Percentiles rank a stretch among this genome's conserved stretches.
These are phyloP conservation scores for Eulemur albifrons DNA, from an alignment of 2,797 vertebrate genomes.

Conservation along the genomic window DNA sequence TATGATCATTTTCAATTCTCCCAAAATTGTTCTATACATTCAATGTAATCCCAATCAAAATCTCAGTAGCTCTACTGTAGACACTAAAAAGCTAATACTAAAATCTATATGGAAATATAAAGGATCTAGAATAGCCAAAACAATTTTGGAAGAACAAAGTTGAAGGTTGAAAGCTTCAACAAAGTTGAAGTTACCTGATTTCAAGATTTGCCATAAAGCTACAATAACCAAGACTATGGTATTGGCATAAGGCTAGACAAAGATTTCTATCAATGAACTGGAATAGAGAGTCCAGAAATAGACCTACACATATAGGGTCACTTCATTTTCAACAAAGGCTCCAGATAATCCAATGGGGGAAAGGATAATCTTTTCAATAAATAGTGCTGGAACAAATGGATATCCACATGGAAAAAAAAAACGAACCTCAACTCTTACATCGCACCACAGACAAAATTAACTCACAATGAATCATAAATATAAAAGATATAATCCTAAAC, in stretches of 20 bases:
- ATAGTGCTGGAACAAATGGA: neutral
- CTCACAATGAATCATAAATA: neutral
- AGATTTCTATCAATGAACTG: neutral
- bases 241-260: neutral
- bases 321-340: neutral
- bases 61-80: neutral
- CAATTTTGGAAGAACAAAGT: neutral
- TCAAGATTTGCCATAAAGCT: slow-evolving; percentile 16
- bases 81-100: neutral
- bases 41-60: slow-evolving; percentile 10
- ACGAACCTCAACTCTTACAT: neutral
- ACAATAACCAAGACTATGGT: neutral
- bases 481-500: neutral
- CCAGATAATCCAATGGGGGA: neutral
- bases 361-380: neutral
- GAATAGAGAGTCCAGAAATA: neutral
- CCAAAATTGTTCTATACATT: neutral
- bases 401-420: neutral
- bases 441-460: neutral
- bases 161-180: neutral
- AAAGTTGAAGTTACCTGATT: neutral
- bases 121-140: neutral
- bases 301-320: neutral
- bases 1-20: neutral
- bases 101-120: neutral